Evolutionary conservation across 2,113 vertebrate genomes (phyloP).

Genomic region (Edolisoma coerulescens): DNA sequence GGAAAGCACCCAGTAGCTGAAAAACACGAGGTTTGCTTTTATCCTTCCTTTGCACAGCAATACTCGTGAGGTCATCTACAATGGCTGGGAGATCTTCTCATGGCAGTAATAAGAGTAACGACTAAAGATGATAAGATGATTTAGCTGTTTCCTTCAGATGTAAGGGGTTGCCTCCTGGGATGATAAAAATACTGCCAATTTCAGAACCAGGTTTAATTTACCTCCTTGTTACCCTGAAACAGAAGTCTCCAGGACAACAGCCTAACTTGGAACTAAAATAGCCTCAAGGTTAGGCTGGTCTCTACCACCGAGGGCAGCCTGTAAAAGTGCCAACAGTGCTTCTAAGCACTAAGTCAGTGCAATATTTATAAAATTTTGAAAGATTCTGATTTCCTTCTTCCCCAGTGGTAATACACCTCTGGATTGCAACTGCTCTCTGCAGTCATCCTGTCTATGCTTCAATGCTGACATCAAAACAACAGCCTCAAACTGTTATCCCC

Average conservation of each 20-base stretch:
- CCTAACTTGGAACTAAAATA: background rate
- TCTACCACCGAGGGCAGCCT: background rate
- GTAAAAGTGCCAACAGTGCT: background rate
- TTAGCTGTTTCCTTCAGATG: background rate
- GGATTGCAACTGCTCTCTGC: background rate
- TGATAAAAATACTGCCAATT: background rate
- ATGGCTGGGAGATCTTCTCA: background rate
- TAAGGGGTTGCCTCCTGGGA: background rate
- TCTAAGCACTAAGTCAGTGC: background rate
- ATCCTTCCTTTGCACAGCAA: background rate
- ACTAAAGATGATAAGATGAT: background rate
- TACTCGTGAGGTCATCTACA: background rate
- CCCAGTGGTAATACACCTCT: background rate
- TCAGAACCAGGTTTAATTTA: background rate
- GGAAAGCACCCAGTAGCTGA: background rate
- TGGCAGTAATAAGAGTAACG: background rate
- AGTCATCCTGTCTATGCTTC: background rate
- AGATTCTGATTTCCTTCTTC: background rate
- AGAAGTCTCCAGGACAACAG: background rate
- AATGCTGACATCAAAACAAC: background rate
- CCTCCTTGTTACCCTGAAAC: background rate
- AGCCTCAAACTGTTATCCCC: background rate
- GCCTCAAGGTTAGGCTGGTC: background rate
- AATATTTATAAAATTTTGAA: background rate
- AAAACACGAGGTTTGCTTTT: background rate